Evolutionary conservation across 2,797 vertebrate species (phyloP).

Genomic region (Trachurus trachurus): DNA sequence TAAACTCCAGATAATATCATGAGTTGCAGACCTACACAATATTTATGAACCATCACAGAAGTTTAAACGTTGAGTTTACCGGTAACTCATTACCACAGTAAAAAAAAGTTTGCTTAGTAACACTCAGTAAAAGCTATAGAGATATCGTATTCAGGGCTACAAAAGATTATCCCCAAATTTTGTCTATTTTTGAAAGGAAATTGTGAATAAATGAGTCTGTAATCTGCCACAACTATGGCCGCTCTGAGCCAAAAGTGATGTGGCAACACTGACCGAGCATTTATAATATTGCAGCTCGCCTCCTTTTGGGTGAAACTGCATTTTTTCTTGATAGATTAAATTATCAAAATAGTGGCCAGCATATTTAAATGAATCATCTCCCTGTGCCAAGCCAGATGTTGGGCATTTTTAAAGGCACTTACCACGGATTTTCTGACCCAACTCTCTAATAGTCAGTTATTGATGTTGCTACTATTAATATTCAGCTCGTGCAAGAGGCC

Average conservation of each 20-base stretch:
- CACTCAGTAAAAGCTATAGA: neutral
- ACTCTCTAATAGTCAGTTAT: neutral
- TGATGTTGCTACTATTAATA: constrained; percentile 22
- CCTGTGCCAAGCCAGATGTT: neutral
- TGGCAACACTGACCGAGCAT: neutral
- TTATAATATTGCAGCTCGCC: neutral
- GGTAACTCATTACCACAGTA: neutral
- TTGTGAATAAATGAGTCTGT: neutral
- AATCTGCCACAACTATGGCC: neutral
- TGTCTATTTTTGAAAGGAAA: neutral
- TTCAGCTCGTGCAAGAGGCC: constrained; percentile 14
- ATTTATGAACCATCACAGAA: neutral
- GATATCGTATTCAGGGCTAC: too few species aligned
- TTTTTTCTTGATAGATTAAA: neutral
- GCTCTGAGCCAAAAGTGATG: neutral
- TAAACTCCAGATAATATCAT: neutral
- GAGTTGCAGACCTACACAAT: neutral
- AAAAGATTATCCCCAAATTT: neutral
- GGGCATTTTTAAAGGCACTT: neutral
- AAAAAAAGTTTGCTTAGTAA: neutral
- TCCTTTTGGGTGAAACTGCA: neutral
- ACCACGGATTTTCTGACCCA: neutral
- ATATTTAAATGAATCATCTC: constrained; percentile 1
- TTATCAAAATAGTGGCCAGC: neutral
- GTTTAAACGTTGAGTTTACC: too few species aligned